phyloP scores from a whole-genome alignment of 2,888 invertebrate genomes.

The Biston stratarius region DNA sequence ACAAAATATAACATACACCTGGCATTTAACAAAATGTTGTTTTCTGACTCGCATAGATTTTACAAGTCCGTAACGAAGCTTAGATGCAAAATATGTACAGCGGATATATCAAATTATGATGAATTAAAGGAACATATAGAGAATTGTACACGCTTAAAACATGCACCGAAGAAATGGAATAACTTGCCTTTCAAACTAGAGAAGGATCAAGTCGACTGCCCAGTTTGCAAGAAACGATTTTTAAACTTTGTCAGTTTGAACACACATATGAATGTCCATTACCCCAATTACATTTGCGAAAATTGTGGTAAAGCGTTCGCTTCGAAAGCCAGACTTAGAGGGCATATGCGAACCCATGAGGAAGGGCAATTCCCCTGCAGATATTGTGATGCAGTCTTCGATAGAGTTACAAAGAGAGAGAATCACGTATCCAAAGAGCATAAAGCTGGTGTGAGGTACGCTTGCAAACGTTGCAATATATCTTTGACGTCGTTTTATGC shows the following conservation, averaged over 20 bases:
- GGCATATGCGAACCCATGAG: constrained; percentile 84
- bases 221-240: constrained; percentile 74
- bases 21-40: constrained; percentile 76
- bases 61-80: constrained; percentile 58
- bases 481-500: constrained; percentile 77
- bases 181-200: constrained; percentile 77
- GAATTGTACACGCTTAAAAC: constrained; percentile 63
- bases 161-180: constrained; percentile 59
- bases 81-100: constrained; percentile 72
- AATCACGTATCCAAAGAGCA: constrained; percentile 81
- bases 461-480: constrained; percentile 76
- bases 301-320: constrained; percentile 85
- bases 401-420: constrained; percentile 75
- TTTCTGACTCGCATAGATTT: constrained; percentile 67
- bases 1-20: constrained; percentile 62
- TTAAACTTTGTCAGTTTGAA: constrained; percentile 77
- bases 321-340: constrained; percentile 77
- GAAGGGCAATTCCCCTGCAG: constrained; percentile 76
- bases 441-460: constrained; percentile 74
- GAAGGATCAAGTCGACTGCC: constrained; percentile 79
- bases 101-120: constrained; percentile 63
- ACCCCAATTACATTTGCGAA: constrained; percentile 81
- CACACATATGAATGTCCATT: constrained; percentile 84
- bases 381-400: constrained; percentile 74
- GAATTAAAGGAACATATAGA: constrained; percentile 67